Evolutionary conservation across 2,888 invertebrate genomes (phyloP).

Genomic region (Diloba caeruleocephala): DNA sequence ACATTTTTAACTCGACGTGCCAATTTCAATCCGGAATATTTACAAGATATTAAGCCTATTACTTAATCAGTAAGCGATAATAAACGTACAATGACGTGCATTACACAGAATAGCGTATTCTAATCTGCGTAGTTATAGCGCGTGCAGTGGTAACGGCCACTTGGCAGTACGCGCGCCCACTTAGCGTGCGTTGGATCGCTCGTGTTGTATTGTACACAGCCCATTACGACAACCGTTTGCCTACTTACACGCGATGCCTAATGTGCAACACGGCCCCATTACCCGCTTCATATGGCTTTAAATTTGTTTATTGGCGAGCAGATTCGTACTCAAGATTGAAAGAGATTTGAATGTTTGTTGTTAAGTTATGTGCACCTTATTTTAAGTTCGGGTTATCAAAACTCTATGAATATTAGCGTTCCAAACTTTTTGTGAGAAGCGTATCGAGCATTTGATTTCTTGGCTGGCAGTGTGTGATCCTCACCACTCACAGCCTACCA

Average conservation of each 20-base stretch:
- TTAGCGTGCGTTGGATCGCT: constrained; percentile 5
- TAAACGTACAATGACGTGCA: neutral
- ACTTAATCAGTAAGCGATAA: too few relatives aligned
- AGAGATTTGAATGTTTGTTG: neutral
- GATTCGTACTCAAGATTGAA: neutral
- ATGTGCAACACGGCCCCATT: constrained; percentile 12
- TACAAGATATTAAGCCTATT: too few relatives aligned
- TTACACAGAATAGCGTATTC: neutral
- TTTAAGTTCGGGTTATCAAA: too few relatives aligned
- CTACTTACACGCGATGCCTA: constrained; percentile 16
- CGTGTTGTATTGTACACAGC: constrained; percentile 5
- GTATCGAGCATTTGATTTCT: too few relatives aligned
- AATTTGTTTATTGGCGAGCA: constrained; percentile 10
- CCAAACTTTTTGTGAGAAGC: too few relatives aligned
- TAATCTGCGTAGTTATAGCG: constrained; percentile 14
- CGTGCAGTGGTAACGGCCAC: neutral
- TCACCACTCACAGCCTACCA: too few relatives aligned
- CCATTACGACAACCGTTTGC: constrained; percentile 10
- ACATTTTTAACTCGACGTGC: too few relatives aligned
- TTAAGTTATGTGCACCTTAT: neutral
- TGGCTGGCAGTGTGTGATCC: too few relatives aligned
- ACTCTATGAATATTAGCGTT: too few relatives aligned
- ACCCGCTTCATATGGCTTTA: neutral
- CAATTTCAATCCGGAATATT: too few relatives aligned
- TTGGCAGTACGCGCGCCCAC: constrained; percentile 7